These are phyloP conservation scores for Holacanthus passer DNA, from an alignment of 2,113 vertebrate genomes.

Conservation along the genomic window DNA sequence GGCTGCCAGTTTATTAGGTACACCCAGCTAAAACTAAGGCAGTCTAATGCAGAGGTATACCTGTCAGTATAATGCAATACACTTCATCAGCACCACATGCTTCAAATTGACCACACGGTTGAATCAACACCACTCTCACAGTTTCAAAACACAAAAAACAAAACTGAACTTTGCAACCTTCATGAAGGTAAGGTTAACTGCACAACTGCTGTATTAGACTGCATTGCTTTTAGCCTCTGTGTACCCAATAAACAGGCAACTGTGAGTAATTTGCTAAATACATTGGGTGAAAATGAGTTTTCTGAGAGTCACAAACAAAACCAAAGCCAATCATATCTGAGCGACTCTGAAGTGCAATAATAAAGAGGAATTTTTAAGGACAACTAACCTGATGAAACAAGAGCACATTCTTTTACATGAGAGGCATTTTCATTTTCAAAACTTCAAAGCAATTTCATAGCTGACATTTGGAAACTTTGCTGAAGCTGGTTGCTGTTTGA, in stretches of 20 bases:
- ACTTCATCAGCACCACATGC: not conserved
- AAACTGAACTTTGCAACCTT: not conserved
- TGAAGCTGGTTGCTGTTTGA: constrained; percentile 5
- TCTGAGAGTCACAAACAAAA: not conserved
- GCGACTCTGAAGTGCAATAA: constrained; percentile 53
- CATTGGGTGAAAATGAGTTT: not conserved
- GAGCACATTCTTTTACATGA: not conserved
- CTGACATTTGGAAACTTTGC: constrained; percentile 12
- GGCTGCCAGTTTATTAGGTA: not conserved
- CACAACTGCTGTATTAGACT: not conserved
- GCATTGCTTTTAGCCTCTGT: accelerated
- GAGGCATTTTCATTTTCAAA: constrained; percentile 1
- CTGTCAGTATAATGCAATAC: not conserved
- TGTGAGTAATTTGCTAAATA: not conserved
- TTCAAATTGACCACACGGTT: not conserved
- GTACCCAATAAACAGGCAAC: not conserved
- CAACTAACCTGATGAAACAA: constrained; percentile 8
- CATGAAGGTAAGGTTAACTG: not conserved
- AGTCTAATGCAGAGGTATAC: not conserved
- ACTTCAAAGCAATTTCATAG: constrained; percentile 2
- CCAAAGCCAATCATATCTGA: constrained; percentile 19
- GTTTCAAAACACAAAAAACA: no score
- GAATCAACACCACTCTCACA: not conserved
- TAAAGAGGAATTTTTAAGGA: constrained; percentile 12
- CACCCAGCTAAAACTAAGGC: not conserved